phyloP scores from a whole-genome alignment of 1,140 invertebrate genomes.

The Aporrectodea caliginosa region DNA sequence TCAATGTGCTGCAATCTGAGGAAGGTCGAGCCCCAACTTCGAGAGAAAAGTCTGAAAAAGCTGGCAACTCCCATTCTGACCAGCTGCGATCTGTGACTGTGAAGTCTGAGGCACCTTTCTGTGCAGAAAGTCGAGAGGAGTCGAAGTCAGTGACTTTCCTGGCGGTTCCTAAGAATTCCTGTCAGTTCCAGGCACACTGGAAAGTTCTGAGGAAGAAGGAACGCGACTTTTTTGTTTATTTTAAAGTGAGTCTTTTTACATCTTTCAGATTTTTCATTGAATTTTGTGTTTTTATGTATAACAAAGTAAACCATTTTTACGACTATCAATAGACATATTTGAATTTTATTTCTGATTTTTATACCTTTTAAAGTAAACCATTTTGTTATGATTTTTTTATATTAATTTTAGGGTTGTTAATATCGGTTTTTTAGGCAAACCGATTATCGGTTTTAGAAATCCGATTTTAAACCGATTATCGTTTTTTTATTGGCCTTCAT shows the following conservation, averaged over 20 bases:
- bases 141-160: neutral
- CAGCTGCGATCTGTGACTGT: neutral
- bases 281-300: no score
- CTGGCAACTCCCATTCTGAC: neutral
- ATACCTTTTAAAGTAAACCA: no score
- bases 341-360: no score
- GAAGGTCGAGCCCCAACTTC: neutral
- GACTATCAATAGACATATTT: no score
- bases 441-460: no score
- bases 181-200: conserved; percentile 20
- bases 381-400: no score
- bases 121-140: neutral
- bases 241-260: neutral
- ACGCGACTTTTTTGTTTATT: conserved; percentile 11
- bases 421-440: no score
- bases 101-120: neutral
- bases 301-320: no score
- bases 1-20: neutral
- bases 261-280: neutral
- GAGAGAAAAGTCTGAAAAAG: neutral
- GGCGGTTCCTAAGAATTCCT: neutral
- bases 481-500: no score
- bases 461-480: no score
- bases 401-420: no score
- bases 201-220: conserved; percentile 14